These are phyloP conservation scores for Lutjanus campechanus DNA, from an alignment of 2,797 vertebrate genomes.

Conservation along the genomic window DNA sequence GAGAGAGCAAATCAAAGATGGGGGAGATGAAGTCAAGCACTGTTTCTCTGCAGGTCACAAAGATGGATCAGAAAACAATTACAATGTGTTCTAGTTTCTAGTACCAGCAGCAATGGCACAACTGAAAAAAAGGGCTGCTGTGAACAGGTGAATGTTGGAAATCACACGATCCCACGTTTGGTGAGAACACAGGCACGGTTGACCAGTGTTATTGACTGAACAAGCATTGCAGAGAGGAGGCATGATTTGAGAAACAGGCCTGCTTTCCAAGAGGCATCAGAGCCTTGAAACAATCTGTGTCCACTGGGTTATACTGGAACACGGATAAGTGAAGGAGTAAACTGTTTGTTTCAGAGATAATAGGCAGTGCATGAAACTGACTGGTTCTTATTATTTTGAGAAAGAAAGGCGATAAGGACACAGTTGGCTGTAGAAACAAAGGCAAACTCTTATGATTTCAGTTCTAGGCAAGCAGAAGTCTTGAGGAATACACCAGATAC, in stretches of 20 bases:
- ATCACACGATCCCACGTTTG: slow-evolving; percentile 40
- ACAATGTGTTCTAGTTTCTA: slow-evolving; percentile 35
- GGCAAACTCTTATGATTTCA: slow-evolving; percentile 24
- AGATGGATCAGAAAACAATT: slow-evolving; percentile 24
- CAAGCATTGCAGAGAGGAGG: slow-evolving; percentile 7
- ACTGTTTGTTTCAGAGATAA: slow-evolving; percentile 30
- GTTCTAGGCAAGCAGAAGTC: slow-evolving; percentile 1
- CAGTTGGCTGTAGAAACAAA: slow-evolving; percentile 11
- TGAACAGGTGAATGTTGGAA: slow-evolving; percentile 39
- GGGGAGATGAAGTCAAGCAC: slow-evolving; percentile 30
- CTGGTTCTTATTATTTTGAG: slow-evolving; percentile 19
- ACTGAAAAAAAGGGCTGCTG: slow-evolving; percentile 16
- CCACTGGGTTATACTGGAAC: neutral
- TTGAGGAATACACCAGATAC: slow-evolving; percentile 17
- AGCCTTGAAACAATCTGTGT: slow-evolving; percentile 35
- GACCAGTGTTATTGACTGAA: slow-evolving; percentile 37
- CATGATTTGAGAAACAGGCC: slow-evolving; percentile 31
- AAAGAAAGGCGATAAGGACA: neutral
- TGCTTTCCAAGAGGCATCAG: slow-evolving; percentile 19
- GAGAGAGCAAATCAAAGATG: slow-evolving; percentile 54
- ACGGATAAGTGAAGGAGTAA: neutral
- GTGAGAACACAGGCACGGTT: slow-evolving; percentile 27
- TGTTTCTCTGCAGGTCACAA: slow-evolving; percentile 46
- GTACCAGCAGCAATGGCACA: slow-evolving; percentile 12
- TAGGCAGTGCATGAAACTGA: neutral